Percentiles rank a stretch among this genome's conserved stretches.
Evolutionary conservation across 2,113 vertebrate species (phyloP).

Genomic region (Xerus inauris): DNA sequence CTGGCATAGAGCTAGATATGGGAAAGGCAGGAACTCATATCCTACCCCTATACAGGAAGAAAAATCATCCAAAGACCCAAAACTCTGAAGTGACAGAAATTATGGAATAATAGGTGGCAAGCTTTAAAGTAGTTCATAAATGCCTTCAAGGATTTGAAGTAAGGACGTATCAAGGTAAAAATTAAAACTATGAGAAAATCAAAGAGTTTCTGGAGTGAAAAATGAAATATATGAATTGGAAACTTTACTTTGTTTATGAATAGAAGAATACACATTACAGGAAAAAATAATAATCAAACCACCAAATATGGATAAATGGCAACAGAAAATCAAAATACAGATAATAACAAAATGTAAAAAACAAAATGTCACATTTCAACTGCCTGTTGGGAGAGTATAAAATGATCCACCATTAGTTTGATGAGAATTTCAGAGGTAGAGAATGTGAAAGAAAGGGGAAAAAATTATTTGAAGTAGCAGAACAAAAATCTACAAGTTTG

Average conservation of each 20-base stretch:
- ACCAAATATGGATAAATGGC: background rate
- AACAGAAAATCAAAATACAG: background rate
- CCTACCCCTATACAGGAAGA: background rate
- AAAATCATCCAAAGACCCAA: background rate
- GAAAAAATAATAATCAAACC: background rate
- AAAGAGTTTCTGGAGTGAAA: constrained; percentile 11
- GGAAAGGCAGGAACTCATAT: background rate
- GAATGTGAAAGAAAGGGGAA: background rate
- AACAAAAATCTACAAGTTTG: background rate
- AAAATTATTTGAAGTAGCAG: background rate
- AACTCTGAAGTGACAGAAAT: background rate
- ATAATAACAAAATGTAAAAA: background rate
- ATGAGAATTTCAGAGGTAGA: background rate
- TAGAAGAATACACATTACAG: background rate
- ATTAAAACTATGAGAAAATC: background rate
- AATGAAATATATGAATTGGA: background rate
- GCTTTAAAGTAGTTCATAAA: background rate
- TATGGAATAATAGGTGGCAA: background rate
- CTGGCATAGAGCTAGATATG: background rate
- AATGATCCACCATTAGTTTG: background rate
- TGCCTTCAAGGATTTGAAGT: background rate
- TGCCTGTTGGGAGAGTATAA: background rate
- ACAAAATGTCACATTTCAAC: background rate
- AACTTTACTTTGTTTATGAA: background rate
- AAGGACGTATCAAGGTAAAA: background rate